Percentiles rank a stretch among this genome's conserved stretches.
Conservation (phyloP, 2,888 invertebrate species). For the Eupithecia exiguata region DNA sequence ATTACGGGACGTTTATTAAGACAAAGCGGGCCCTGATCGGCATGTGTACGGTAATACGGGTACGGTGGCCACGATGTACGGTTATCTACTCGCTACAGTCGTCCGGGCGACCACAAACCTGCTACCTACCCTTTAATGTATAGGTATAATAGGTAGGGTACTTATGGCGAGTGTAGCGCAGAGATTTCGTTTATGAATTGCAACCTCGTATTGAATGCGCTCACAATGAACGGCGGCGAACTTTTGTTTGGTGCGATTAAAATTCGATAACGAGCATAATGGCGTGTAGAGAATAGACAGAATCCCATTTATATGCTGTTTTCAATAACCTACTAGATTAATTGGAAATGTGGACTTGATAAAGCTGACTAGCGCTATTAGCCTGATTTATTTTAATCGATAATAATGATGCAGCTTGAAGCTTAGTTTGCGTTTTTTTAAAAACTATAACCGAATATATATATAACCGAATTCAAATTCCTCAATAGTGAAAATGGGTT, state of each 20-base stretch:
- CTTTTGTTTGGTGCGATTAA: conserved; percentile 64
- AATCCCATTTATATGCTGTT: conserved; percentile 52
- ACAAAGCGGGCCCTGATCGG: conserved; percentile 56
- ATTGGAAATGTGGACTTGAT: conserved; percentile 18
- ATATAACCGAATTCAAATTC: too few species aligned
- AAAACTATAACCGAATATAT: too few species aligned
- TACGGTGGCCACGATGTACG: conserved; percentile 46
- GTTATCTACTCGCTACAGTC: conserved; percentile 73
- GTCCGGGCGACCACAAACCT: conserved; percentile 64
- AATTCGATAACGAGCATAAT: conserved; percentile 58
- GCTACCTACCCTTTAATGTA: conserved; percentile 62
- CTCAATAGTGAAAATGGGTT: too few species aligned
- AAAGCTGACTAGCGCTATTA: background rate
- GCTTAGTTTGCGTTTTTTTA: background rate
- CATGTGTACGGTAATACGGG: conserved; percentile 57
- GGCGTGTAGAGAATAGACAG: conserved; percentile 48
- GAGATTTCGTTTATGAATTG: conserved; percentile 74
- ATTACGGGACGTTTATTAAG: conserved; percentile 45
- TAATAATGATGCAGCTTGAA: background rate
- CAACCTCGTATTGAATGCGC: conserved; percentile 67
- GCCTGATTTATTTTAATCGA: background rate
- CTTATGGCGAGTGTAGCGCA: conserved; percentile 63
- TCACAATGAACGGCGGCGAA: conserved; percentile 55
- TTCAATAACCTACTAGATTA: conserved; percentile 52
- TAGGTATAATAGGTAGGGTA: background rate